Evolutionary conservation across 2,888 invertebrate species (phyloP).

Genomic region (Quadroppia sp.): DNA sequence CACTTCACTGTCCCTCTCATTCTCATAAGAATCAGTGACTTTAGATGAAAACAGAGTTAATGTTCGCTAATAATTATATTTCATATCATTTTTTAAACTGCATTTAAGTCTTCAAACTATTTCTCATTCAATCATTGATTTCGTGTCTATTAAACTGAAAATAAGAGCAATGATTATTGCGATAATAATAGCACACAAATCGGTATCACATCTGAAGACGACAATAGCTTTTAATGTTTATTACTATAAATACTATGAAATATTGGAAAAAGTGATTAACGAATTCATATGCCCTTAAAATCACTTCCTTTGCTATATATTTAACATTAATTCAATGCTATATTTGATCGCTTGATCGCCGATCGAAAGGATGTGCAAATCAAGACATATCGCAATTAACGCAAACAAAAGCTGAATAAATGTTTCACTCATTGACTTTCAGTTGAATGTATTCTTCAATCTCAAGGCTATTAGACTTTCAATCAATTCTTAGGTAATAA

Average conservation of each 20-base stretch:
- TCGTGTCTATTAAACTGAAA: conserved; percentile 23
- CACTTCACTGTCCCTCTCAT: not conserved
- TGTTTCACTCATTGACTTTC: not conserved
- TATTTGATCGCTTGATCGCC: conserved; percentile 13
- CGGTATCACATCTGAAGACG: conserved; percentile 2
- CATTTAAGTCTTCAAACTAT: conserved; percentile 2
- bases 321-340: not conserved
- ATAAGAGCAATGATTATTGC: conserved; percentile 11
- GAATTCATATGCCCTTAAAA: conserved; percentile 27
- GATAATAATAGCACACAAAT: not conserved
- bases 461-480: not conserved
- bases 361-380: conserved; percentile 30
- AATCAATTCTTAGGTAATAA: not conserved
- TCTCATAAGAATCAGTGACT: conserved; percentile 7
- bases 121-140: conserved; percentile 30
- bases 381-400: conserved; percentile 20
- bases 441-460: not conserved
- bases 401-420: conserved; percentile 23
- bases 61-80: conserved; percentile 18
- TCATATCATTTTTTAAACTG: not conserved
- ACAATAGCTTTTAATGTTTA: not conserved
- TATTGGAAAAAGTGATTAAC: conserved; percentile 28
- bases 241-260: conserved; percentile 7
- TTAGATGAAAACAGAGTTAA: not conserved
- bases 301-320: conserved; percentile 22